Base-by-base conservation (phyloP, 2,797 vertebrate genomes). In the Enoplosus armatus region DNA sequence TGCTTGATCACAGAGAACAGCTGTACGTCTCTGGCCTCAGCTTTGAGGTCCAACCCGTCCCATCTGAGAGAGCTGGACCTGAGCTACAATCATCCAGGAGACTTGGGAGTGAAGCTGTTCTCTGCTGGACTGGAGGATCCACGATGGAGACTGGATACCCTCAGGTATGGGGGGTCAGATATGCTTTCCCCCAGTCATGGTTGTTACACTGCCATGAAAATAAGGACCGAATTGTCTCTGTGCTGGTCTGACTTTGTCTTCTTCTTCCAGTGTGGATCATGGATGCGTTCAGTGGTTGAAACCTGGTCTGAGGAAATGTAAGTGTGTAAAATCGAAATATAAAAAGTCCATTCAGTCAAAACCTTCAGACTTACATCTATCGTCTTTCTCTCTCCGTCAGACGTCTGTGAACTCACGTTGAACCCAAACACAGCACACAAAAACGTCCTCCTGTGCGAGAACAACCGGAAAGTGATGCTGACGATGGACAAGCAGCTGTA, bases 371-470 rank as follows among this genome's bases (percentile, higher is more conserved):
- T n/a, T 37, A 8, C 4, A 53, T 47, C 35, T 53, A 1, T 35
- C 11, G 18, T 27, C 3, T 27, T 31, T 2, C n/a, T 50, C 55
- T 61, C 6, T 48, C 8, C 14, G 1, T 35, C 27, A 71, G 67
- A 77, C 26, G 8, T 8, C 20, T 73, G 69, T 24, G 43, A 82
- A 24, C 74, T 77, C 45, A 71, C 71, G 1, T 7, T 83, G 66
- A 71, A 83, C 61, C 71, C 70, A 43, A 70, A 83, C 81, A 83
- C 81, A 11, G 71, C 51, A 2, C 64, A 83, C 71, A 71, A 54
- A 66, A 70, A 79, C 0, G 45, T 83, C 2, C 3, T 45, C 37
- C 66, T 83, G 54, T 75, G 48, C 15, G 70, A 74, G 15, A 48
- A 79, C 48, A 54, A 48, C 41, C 47, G 55, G 2, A 75, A 58